Conservation (phyloP, 92 coral and sea anemone species). For the Diadumene lineata region DNA sequence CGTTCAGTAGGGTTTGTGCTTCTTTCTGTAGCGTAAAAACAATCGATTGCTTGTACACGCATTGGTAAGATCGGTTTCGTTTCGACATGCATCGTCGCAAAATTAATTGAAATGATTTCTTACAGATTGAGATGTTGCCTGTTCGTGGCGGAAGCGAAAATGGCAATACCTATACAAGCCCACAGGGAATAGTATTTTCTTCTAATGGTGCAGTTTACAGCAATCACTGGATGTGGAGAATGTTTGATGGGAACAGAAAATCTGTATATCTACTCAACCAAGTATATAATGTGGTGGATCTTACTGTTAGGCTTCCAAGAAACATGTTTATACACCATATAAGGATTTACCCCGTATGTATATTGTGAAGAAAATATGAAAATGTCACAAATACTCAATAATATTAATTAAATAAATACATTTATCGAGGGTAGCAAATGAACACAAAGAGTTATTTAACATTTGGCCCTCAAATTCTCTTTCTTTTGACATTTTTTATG, state of each 20-base stretch:
- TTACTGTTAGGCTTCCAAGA: constrained; percentile 64
- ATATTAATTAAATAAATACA: too few species aligned
- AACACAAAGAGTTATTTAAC: too few species aligned
- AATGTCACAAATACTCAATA: too few species aligned
- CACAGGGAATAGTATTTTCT: constrained; percentile 55
- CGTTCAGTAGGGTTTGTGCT: too few species aligned
- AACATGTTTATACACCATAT: constrained; percentile 71
- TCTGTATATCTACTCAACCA: constrained; percentile 50
- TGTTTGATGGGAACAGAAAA: constrained; percentile 61
- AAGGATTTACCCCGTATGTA: constrained; percentile 82
- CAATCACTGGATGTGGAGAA: constrained; percentile 35
- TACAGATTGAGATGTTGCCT: constrained; percentile 57
- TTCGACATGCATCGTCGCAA: too few species aligned
- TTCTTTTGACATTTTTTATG: too few species aligned
- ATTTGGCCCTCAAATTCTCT: too few species aligned
- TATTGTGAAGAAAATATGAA: neutral
- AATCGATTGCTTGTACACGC: too few species aligned
- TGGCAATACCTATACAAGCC: constrained; percentile 58
- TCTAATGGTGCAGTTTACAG: constrained; percentile 35
- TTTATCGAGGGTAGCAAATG: too few species aligned
- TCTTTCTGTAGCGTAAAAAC: too few species aligned
- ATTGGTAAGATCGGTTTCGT: too few species aligned
- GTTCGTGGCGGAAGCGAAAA: constrained; percentile 11
- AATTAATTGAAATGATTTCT: neutral
- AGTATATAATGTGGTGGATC: constrained; percentile 27